Evolutionary conservation across 2,888 invertebrate species (phyloP).

Genomic region (Amiota mariae): DNA sequence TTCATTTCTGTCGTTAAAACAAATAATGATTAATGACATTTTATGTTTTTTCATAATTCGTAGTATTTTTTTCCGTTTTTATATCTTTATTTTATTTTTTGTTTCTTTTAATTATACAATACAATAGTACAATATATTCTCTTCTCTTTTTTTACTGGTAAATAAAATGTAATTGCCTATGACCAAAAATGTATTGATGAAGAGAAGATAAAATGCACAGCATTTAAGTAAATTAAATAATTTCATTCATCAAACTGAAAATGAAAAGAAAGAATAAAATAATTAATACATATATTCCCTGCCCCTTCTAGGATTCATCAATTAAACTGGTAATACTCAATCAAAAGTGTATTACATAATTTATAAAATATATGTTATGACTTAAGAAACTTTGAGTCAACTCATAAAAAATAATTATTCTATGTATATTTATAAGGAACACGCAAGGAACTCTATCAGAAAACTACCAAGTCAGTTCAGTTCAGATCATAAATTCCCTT

Average conservation of each 20-base stretch:
- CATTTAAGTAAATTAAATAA: conserved; percentile 18
- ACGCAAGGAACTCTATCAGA: background rate
- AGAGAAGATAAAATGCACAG: conserved; percentile 53
- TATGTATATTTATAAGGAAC: conserved; percentile 16
- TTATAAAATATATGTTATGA: background rate
- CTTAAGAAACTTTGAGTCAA: background rate
- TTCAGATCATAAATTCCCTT: too few species aligned
- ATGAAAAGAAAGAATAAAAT: too few species aligned
- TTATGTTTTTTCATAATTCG: conserved; percentile 4
- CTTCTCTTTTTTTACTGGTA: conserved; percentile 23
- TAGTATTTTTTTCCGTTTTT: conserved; percentile 35
- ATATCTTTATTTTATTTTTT: too few species aligned
- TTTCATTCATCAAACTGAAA: too few species aligned
- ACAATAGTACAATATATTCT: background rate
- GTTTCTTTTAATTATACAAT: too few species aligned
- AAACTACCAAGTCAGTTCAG: background rate
- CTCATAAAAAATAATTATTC: background rate
- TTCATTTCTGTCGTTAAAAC: conserved; percentile 15
- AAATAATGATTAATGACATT: conserved; percentile 19
- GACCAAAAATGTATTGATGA: conserved; percentile 52
- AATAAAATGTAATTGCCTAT: conserved; percentile 61
- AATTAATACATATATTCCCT: too few species aligned
- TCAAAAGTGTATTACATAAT: background rate
- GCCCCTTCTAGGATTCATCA: background rate
- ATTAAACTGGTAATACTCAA: background rate